These are phyloP conservation scores for Aspidiotus rigidus DNA, from an alignment of 2,888 invertebrate species.

Conservation along the genomic window DNA sequence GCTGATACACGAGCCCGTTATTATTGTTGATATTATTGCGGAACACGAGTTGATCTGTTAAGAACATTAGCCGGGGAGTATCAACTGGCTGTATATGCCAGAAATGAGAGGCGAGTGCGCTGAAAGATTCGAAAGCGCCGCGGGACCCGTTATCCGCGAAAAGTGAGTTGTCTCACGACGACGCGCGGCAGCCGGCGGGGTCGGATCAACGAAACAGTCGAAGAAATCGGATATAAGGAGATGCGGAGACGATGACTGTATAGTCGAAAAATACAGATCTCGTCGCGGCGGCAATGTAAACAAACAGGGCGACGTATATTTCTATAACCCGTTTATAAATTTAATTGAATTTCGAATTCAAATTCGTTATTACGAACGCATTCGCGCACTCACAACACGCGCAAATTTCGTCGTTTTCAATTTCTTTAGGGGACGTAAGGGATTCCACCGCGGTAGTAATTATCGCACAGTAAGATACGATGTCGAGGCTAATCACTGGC, in stretches of 20 bases:
- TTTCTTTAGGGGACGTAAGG: no score
- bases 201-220: neutral
- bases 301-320: no score
- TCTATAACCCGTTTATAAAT: neutral
- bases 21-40: slow-evolving; percentile 28
- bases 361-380: no score
- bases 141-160: slow-evolving; percentile 19
- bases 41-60: slow-evolving; percentile 30
- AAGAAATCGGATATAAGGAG: slow-evolving; percentile 18
- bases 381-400: neutral
- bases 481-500: no score
- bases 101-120: slow-evolving; percentile 18
- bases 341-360: slow-evolving; percentile 22
- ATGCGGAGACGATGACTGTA: neutral
- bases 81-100: neutral
- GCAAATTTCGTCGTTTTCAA: no score
- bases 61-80: slow-evolving; percentile 21
- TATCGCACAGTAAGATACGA: no score
- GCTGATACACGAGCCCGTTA: neutral
- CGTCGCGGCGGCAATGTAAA: no score
- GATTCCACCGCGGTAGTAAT: no score
- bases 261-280: neutral
- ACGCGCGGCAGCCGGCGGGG: no score
- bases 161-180: neutral
- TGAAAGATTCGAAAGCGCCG: slow-evolving; percentile 9